Conservation (phyloP, 2,797 vertebrate species). For the Harpagifer antarcticus region DNA sequence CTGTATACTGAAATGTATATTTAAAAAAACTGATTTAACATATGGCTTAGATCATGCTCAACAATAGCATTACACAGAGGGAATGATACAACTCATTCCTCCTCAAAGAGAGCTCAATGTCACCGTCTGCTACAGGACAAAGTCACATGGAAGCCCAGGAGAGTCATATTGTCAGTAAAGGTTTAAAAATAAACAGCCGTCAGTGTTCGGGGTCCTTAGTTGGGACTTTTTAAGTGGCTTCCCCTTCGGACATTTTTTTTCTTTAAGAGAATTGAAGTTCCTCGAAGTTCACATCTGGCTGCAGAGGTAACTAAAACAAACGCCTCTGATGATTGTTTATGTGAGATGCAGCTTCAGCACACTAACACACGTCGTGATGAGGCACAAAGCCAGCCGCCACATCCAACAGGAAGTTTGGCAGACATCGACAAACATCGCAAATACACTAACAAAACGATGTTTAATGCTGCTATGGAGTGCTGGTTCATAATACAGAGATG, state of each 20-base stretch:
- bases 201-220: slow-evolving; percentile 1
- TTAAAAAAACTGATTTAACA: slow-evolving; percentile 3
- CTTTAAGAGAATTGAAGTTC: slow-evolving; percentile 11
- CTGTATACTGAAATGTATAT: slow-evolving; percentile 1
- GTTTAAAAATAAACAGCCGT: slow-evolving; percentile 14
- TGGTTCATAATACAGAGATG: slow-evolving; percentile 25
- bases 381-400: slow-evolving; percentile 54
- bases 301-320: slow-evolving; percentile 2
- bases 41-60: background rate
- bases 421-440: slow-evolving; percentile 14
- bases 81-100: slow-evolving; percentile 84
- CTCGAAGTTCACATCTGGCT: slow-evolving; percentile 22
- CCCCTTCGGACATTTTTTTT: slow-evolving; percentile 3
- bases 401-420: background rate
- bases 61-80: slow-evolving; percentile 5
- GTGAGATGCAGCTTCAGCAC: slow-evolving; percentile 22
- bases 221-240: slow-evolving; percentile 19
- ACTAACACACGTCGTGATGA: slow-evolving; percentile 30
- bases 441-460: background rate
- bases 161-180: slow-evolving; percentile 14
- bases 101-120: slow-evolving; percentile 35
- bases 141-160: slow-evolving; percentile 23
- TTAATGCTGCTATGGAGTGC: slow-evolving; percentile 34
- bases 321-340: slow-evolving; percentile 34
- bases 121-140: slow-evolving; percentile 31